Evolutionary conservation across 53 echinoderm and acorn worm genomes (phyloP).

Genomic region (Paelopatides confundens): DNA sequence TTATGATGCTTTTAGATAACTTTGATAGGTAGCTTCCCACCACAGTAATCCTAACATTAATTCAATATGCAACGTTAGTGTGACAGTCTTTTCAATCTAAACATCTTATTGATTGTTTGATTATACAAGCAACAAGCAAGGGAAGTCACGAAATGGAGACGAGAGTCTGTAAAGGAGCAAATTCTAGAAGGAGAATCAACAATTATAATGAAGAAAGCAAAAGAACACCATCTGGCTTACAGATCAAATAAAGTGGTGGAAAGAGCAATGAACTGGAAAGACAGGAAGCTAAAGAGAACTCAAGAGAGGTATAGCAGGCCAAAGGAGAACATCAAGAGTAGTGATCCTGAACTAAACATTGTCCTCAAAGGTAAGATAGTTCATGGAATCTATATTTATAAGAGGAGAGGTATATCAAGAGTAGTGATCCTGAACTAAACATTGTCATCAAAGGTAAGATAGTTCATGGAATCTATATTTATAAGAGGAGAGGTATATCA

Average conservation of each 20-base stretch:
- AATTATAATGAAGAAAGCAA: constrained; percentile 62
- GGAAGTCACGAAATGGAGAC: constrained; percentile 87
- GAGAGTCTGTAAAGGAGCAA: constrained; percentile 58
- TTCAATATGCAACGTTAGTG: not conserved
- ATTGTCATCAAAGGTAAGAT: constrained; percentile 89
- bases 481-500: constrained; percentile 47
- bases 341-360: constrained; percentile 85
- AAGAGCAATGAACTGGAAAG: constrained; percentile 68
- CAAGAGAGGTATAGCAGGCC: constrained; percentile 52
- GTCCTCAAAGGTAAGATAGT: constrained; percentile 82
- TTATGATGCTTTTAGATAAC: too few relatives aligned
- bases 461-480: too few relatives aligned
- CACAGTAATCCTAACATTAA: not conserved
- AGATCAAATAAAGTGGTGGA: constrained; percentile 70
- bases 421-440: constrained; percentile 85
- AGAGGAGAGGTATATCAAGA: constrained; percentile 53
- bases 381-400: too few relatives aligned
- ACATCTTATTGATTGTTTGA: not conserved
- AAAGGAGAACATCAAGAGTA: constrained; percentile 72
- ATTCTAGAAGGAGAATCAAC: constrained; percentile 64
- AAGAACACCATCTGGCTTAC: constrained; percentile 66
- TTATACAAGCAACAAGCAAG: constrained; percentile 80
- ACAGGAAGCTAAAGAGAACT: constrained; percentile 51
- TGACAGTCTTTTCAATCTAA: not conserved
- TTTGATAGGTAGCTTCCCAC: too few relatives aligned